phyloP scores from a whole-genome alignment of 2,797 vertebrate genomes.

The Mastacembelus armatus region DNA sequence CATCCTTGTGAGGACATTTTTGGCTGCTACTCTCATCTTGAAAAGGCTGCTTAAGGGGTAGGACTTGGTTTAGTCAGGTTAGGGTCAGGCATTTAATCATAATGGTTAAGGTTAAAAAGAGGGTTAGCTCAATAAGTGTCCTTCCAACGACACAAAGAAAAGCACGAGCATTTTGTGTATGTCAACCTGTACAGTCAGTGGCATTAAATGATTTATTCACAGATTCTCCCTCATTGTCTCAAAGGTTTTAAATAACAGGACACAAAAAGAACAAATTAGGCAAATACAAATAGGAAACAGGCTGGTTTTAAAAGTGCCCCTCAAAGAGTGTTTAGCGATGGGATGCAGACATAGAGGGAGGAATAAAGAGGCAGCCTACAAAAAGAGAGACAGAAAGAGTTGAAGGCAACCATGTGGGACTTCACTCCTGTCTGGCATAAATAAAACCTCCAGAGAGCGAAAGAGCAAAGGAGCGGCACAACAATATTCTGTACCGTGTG shows the following conservation, averaged over 20 bases:
- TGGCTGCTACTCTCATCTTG: not conserved
- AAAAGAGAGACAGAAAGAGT: constrained; percentile 49
- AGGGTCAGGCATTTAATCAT: too few species aligned
- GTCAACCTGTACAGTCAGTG: too few species aligned
- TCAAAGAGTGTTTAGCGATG: not conserved
- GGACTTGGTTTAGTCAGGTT: not conserved
- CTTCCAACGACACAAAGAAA: too few species aligned
- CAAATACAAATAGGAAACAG: too few species aligned
- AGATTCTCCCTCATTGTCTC: too few species aligned
- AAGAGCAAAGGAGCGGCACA: constrained; percentile 27
- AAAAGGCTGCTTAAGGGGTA: not conserved
- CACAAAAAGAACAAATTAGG: too few species aligned
- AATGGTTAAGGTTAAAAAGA: not conserved
- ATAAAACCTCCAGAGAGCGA: constrained; percentile 32
- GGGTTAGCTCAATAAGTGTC: too few species aligned
- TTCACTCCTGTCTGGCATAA: constrained; percentile 37
- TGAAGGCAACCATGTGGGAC: constrained; percentile 7
- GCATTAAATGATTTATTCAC: not conserved
- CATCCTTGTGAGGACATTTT: not conserved
- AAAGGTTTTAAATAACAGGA: too few species aligned
- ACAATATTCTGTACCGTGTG: constrained; percentile 28
- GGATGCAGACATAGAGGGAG: constrained; percentile 3
- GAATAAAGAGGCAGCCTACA: constrained; percentile 24
- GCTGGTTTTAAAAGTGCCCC: too few species aligned
- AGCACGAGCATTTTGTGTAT: too few species aligned